A percentile compares a stretch with the other conserved stretches of the same genome.
These are phyloP conservation scores for Harpagoxenus sublaevis DNA, from an alignment of 2,888 invertebrate genomes.

Conservation along the genomic window DNA sequence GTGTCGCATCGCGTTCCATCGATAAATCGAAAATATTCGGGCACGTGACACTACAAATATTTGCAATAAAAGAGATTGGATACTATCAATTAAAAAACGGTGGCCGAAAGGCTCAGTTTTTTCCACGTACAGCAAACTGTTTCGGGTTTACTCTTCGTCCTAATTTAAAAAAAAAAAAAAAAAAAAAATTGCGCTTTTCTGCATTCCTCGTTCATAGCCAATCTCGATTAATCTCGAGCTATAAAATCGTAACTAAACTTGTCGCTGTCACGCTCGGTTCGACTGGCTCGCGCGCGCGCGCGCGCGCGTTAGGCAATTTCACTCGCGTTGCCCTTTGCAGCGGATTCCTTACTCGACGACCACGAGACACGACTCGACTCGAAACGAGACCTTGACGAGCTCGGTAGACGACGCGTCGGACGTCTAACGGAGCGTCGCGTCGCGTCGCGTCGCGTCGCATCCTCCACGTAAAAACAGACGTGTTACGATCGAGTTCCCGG, in stretches of 20 bases:
- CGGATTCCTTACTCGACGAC: conserved; percentile 63
- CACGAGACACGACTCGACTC: conserved; percentile 28
- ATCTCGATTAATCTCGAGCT: background rate
- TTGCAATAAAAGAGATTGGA: background rate
- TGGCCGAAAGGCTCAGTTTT: background rate
- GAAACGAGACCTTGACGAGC: conserved; percentile 60
- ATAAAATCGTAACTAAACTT: background rate
- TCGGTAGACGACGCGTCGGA: conserved; percentile 32
- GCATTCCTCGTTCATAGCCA: background rate
- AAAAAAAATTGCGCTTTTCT: background rate
- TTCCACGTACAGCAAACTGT: background rate
- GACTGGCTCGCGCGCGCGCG: conserved; percentile 52
- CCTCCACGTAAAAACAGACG: background rate
- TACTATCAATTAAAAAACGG: background rate
- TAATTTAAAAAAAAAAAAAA: background rate
- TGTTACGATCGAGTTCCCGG: background rate
- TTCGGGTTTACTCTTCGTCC: background rate
- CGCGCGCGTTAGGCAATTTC: conserved; percentile 64
- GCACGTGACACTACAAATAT: background rate
- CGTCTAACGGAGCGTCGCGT: conserved; percentile 30
- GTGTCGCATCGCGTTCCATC: no score
- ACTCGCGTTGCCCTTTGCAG: conserved; percentile 60
- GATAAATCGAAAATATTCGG: background rate
- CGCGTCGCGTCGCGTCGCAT: background rate
- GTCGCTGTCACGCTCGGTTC: conserved; percentile 28